These are phyloP conservation scores for Etia nguti DNA, from an alignment of 2,113 vertebrate species.

Conservation along the genomic window DNA sequence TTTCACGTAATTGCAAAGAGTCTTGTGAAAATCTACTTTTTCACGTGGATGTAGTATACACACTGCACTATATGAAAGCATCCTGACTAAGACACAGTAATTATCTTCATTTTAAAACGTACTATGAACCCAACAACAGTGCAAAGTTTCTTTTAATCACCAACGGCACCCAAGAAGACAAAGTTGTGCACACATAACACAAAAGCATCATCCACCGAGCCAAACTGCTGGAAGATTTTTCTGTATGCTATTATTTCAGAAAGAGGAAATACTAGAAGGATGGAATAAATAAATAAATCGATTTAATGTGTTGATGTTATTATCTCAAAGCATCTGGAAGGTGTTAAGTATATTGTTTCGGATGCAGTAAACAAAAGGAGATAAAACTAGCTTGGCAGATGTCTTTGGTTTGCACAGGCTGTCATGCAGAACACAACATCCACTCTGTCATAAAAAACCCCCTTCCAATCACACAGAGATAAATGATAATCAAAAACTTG, in stretches of 20 bases:
- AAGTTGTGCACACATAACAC: background rate
- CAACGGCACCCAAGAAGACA: background rate
- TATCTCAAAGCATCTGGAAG: slow-evolving; percentile 1
- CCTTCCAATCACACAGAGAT: slow-evolving; percentile 2
- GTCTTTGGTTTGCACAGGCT: background rate
- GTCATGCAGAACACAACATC: background rate
- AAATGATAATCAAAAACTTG: slow-evolving; percentile 16
- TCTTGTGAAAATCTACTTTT: background rate
- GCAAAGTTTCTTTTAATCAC: background rate
- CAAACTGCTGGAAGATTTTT: background rate
- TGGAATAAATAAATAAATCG: slow-evolving; percentile 12
- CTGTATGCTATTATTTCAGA: background rate
- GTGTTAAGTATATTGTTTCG: background rate
- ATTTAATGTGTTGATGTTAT: background rate
- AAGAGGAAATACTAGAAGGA: background rate
- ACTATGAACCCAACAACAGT: background rate
- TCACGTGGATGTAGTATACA: background rate
- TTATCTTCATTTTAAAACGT: background rate
- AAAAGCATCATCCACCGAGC: background rate
- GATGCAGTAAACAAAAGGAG: background rate
- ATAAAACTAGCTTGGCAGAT: background rate
- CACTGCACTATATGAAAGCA: background rate
- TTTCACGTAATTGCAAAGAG: background rate
- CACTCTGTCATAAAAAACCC: background rate
- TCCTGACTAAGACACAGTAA: background rate